These are phyloP conservation scores for Bombus haemorrhoidalis DNA, from an alignment of 1,140 invertebrate genomes.

Conservation along the genomic window DNA sequence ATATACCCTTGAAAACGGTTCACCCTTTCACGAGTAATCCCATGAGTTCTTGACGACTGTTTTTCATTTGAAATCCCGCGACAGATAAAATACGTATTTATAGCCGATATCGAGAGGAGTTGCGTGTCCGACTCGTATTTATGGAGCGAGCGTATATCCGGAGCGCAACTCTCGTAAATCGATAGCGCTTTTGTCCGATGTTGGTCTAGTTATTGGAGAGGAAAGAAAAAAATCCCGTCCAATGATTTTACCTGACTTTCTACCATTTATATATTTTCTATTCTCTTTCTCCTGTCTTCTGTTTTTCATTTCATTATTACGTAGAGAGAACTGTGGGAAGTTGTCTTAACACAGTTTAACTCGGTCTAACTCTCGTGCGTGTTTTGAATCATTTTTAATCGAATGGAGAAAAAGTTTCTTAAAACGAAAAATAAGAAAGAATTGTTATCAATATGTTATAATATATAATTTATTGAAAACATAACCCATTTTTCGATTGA, in stretches of 20 bases:
- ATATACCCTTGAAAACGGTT: background rate
- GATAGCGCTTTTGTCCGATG: constrained; percentile 71
- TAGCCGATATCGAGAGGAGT: constrained; percentile 73
- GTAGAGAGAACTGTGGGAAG: background rate
- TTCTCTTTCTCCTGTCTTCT: background rate
- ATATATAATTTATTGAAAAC: too few species aligned
- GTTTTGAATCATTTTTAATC: background rate
- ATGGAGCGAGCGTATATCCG: constrained; percentile 71
- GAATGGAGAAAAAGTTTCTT: background rate
- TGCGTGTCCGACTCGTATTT: constrained; percentile 73
- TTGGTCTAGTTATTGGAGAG: constrained; percentile 47
- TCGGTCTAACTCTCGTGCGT: background rate
- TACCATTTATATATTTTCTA: background rate
- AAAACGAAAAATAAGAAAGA: too few species aligned
- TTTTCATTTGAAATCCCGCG: constrained; percentile 79
- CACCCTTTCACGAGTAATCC: constrained; percentile 76
- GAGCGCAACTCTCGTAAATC: constrained; percentile 74
- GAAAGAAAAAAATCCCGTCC: constrained; percentile 39
- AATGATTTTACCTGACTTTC: background rate
- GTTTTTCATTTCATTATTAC: background rate
- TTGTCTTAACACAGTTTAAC: background rate
- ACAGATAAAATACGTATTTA: constrained; percentile 80
- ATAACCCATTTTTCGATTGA: too few species aligned
- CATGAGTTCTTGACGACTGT: constrained; percentile 79
- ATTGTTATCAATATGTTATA: too few species aligned